Percentiles rank a stretch among this genome's conserved stretches.
phyloP scores from a whole-genome alignment of 2,113 vertebrate genomes.

The Oenanthe oenanthe region DNA sequence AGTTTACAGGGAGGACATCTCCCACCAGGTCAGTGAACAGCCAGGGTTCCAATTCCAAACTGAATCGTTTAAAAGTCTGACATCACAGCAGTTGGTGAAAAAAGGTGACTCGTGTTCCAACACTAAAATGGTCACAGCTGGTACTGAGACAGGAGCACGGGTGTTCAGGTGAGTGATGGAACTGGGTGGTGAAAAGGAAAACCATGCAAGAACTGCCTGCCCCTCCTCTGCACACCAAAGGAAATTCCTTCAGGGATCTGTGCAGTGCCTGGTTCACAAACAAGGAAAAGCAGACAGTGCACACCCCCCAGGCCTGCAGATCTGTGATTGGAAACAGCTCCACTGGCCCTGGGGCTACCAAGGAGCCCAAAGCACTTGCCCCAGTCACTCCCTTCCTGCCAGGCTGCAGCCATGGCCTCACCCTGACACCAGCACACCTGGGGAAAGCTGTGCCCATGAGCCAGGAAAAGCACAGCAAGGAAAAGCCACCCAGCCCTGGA shows the following conservation, averaged over 20 bases:
- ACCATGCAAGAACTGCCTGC: not conserved
- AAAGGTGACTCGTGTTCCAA: not conserved
- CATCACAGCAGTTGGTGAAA: not conserved
- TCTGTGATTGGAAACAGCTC: not conserved
- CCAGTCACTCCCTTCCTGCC: accelerated
- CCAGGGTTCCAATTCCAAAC: not conserved
- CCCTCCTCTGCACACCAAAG: not conserved
- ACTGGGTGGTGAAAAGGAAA: not conserved
- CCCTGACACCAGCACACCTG: not conserved
- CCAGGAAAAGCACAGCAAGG: not conserved
- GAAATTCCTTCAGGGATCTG: not conserved
- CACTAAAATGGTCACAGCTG: not conserved
- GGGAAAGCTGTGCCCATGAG: not conserved
- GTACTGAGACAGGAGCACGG: not conserved
- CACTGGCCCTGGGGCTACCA: not conserved
- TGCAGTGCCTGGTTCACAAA: not conserved
- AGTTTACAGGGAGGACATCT: not conserved
- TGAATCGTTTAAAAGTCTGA: not conserved
- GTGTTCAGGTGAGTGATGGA: accelerated
- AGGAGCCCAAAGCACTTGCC: not conserved
- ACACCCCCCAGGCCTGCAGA: not conserved
- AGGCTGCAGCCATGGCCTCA: not conserved
- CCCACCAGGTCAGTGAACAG: not conserved
- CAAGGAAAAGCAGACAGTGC: not conserved
- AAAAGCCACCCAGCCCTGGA: not conserved